Percentiles rank a stretch among this genome's conserved stretches.
Conservation (phyloP, 2,888 invertebrate genomes). For the Panzeria rudis region DNA sequence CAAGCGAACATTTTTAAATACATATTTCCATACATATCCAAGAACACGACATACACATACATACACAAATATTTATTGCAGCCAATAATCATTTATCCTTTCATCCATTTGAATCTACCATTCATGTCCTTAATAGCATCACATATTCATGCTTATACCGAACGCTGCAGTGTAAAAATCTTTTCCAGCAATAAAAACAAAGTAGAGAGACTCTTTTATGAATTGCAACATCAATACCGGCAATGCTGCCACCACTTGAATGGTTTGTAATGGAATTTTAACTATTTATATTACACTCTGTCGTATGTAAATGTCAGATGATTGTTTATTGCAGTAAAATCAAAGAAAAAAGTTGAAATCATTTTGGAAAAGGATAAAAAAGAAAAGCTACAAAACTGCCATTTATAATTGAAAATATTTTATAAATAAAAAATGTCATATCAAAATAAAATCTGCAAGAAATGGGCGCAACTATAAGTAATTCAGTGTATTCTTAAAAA, state of each 20-base stretch:
- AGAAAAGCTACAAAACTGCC: background rate
- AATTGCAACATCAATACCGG: conserved; percentile 20
- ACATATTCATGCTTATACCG: conserved; percentile 28
- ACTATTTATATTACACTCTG: conserved; percentile 62
- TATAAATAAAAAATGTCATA: conserved; percentile 32
- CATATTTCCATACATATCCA: background rate
- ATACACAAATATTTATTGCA: conserved; percentile 39
- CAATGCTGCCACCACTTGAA: conserved; percentile 3
- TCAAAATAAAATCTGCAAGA: background rate
- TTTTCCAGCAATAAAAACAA: conserved; percentile 5
- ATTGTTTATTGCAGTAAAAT: conserved; percentile 56
- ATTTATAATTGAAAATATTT: conserved; percentile 52
- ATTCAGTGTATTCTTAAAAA: background rate
- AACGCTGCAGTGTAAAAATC: background rate
- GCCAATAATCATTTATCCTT: conserved; percentile 65
- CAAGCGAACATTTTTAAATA: background rate
- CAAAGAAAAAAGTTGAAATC: background rate
- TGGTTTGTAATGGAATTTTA: conserved; percentile 65
- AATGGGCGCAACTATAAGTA: background rate
- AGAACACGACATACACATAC: background rate
- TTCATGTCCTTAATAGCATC: conserved; percentile 35
- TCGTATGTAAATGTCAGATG: conserved; percentile 60
- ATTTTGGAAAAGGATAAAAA: conserved; percentile 18
- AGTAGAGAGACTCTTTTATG: background rate
- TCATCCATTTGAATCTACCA: conserved; percentile 30